Percentiles rank a stretch among this genome's conserved stretches.
These are phyloP conservation scores for Agriopis marginaria DNA, from an alignment of 2,888 invertebrate species.

Conservation along the genomic window DNA sequence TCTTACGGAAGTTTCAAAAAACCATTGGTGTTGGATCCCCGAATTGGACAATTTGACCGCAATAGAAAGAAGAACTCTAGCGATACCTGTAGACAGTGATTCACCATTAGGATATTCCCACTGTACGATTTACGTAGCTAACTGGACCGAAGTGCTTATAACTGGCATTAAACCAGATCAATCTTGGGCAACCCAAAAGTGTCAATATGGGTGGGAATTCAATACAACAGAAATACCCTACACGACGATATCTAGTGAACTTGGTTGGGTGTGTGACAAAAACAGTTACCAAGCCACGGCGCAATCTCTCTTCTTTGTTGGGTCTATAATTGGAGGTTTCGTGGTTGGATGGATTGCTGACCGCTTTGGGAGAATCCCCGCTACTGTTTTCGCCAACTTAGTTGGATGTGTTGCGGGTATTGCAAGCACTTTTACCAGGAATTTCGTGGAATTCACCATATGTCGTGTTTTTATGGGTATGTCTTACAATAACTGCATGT, in stretches of 20 bases:
- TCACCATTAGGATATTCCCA: slow-evolving; percentile 65
- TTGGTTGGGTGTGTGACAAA: slow-evolving; percentile 53
- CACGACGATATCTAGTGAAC: slow-evolving; percentile 67
- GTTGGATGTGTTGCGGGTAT: slow-evolving; percentile 66
- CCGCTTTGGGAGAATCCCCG: slow-evolving; percentile 69
- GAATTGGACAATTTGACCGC: slow-evolving; percentile 60
- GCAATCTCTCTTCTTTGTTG: slow-evolving; percentile 69
- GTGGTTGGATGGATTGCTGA: slow-evolving; percentile 69
- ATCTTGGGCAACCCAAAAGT: slow-evolving; percentile 58
- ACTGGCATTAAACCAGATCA: slow-evolving; percentile 51
- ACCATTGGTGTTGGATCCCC: slow-evolving; percentile 65
- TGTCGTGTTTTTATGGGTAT: slow-evolving; percentile 72
- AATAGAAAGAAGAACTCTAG: slow-evolving; percentile 54
- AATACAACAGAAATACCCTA: slow-evolving; percentile 72
- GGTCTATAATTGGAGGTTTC: slow-evolving; percentile 70
- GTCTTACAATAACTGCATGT: slow-evolving; percentile 74
- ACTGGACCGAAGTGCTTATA: slow-evolving; percentile 65
- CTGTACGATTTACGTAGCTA: slow-evolving; percentile 62
- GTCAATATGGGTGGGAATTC: slow-evolving; percentile 73
- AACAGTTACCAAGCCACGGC: slow-evolving; percentile 62
- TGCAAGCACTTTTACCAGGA: slow-evolving; percentile 56
- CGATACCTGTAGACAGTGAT: slow-evolving; percentile 53
- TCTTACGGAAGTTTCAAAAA: slow-evolving; percentile 61
- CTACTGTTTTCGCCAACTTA: slow-evolving; percentile 62
- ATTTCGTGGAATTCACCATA: slow-evolving; percentile 61